Percentiles rank a stretch among this genome's conserved stretches.
Conservation (phyloP, 2,113 vertebrate genomes). For the Pelodiscus sinensis region DNA sequence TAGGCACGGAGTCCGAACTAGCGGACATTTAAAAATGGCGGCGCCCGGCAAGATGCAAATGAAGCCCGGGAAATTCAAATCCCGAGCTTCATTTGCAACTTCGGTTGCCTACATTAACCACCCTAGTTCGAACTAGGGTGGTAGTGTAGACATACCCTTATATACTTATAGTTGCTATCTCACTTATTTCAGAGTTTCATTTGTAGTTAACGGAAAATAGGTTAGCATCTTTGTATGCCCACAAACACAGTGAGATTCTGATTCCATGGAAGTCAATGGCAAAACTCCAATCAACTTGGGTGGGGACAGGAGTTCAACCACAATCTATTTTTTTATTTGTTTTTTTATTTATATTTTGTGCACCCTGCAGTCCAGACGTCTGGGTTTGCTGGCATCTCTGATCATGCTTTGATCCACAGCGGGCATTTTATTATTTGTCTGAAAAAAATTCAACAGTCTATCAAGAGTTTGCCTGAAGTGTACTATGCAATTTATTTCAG, state of each 20-base stretch:
- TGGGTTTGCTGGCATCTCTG: slow-evolving; percentile 28
- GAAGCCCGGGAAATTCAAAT: no score
- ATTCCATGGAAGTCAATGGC: not conserved
- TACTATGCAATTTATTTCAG: slow-evolving; percentile 54
- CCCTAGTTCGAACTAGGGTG: no score
- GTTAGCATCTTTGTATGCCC: not conserved
- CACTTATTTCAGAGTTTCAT: not conserved
- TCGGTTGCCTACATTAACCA: no score
- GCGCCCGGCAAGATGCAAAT: no score
- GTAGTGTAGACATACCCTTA: no score
- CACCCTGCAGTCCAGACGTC: not conserved
- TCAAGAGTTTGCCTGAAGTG: slow-evolving; percentile 29
- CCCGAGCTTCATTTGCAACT: no score
- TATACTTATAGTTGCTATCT: not conserved
- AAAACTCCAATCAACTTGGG: not conserved
- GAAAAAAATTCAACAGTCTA: not conserved
- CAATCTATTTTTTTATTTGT: not conserved
- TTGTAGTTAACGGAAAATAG: not conserved
- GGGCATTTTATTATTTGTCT: not conserved
- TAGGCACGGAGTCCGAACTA: no score
- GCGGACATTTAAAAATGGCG: no score
- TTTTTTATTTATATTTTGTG: not conserved
- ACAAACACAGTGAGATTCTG: not conserved
- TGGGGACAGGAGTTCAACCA: not conserved
- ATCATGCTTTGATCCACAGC: not conserved